Evolutionary conservation across 1,140 invertebrate genomes (phyloP).

Genomic region (Drosophila lacertosa): DNA sequence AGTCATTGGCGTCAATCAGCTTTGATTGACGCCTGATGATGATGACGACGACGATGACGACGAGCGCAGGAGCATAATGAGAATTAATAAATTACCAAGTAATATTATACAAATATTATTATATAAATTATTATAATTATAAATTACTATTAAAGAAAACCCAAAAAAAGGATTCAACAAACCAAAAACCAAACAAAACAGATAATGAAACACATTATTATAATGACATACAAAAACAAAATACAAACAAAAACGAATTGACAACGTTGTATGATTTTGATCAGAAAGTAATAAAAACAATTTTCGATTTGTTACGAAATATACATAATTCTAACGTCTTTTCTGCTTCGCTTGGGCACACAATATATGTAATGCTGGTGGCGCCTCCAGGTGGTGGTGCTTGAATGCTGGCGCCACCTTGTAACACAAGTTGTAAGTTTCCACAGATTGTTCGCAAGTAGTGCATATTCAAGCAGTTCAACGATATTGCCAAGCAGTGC

Average conservation of each 20-base stretch:
- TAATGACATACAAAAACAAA: constrained; percentile 29
- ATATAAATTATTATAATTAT: constrained; percentile 82
- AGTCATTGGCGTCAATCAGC: constrained; percentile 27
- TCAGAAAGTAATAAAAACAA: constrained; percentile 83
- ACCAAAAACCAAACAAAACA: constrained; percentile 53
- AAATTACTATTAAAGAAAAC: constrained; percentile 76
- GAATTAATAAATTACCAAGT: constrained; percentile 81
- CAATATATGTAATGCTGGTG: too few species aligned
- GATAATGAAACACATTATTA: constrained; percentile 47
- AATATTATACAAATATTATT: constrained; percentile 83
- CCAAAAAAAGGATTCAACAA: constrained; percentile 53
- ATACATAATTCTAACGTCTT: constrained; percentile 71
- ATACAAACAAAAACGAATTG: constrained; percentile 75
- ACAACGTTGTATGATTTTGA: constrained; percentile 84
- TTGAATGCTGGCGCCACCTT: neutral
- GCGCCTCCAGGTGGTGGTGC: too few species aligned
- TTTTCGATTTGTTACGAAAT: constrained; percentile 84
- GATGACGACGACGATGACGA: constrained; percentile 6
- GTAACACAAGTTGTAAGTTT: neutral
- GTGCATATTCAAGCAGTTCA: neutral
- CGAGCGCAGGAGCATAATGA: constrained; percentile 40
- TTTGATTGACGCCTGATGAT: constrained; percentile 30
- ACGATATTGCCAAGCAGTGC: too few species aligned
- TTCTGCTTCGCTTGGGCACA: constrained; percentile 25
- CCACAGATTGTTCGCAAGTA: neutral